Conservation (phyloP, 2,888 invertebrate genomes). For the Synanthedon formicaeformis region DNA sequence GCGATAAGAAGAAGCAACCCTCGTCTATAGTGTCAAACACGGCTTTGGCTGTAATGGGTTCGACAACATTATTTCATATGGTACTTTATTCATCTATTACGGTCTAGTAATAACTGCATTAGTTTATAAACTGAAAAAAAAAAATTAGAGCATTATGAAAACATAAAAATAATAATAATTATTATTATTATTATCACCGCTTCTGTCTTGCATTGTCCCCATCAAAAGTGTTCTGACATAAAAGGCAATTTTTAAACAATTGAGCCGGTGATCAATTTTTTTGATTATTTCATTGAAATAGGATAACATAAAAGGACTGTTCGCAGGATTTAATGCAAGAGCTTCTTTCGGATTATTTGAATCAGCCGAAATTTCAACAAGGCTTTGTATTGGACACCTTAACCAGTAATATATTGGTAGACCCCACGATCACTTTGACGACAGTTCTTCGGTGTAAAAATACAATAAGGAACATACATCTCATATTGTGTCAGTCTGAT, state of each 20-base stretch:
- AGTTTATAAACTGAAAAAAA: no score
- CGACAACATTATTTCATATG: slow-evolving; percentile 49
- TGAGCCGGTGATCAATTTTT: no score
- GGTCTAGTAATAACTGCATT: no score
- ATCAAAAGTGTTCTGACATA: no score
- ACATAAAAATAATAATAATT: no score
- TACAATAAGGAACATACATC: slow-evolving; percentile 40
- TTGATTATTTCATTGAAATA: no score
- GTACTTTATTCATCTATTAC: slow-evolving; percentile 13
- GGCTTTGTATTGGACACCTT: slow-evolving; percentile 54
- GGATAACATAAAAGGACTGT: slow-evolving; percentile 1
- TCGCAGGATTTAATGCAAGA: slow-evolving; percentile 46
- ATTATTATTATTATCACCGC: no score
- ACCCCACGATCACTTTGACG: slow-evolving; percentile 32
- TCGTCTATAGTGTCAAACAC: slow-evolving; percentile 32
- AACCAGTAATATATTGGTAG: slow-evolving; percentile 42
- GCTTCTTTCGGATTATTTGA: slow-evolving; percentile 41
- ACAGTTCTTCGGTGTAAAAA: slow-evolving; percentile 46
- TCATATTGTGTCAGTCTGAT: slow-evolving; percentile 51
- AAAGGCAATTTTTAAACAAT: no score
- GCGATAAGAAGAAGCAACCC: slow-evolving; percentile 44
- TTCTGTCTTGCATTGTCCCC: no score
- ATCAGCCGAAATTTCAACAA: slow-evolving; percentile 27
- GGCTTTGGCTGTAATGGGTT: slow-evolving; percentile 35
- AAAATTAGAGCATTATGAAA: no score